Base-by-base conservation (phyloP, 2,113 vertebrate species). In the Ascaphus truei region DNA sequence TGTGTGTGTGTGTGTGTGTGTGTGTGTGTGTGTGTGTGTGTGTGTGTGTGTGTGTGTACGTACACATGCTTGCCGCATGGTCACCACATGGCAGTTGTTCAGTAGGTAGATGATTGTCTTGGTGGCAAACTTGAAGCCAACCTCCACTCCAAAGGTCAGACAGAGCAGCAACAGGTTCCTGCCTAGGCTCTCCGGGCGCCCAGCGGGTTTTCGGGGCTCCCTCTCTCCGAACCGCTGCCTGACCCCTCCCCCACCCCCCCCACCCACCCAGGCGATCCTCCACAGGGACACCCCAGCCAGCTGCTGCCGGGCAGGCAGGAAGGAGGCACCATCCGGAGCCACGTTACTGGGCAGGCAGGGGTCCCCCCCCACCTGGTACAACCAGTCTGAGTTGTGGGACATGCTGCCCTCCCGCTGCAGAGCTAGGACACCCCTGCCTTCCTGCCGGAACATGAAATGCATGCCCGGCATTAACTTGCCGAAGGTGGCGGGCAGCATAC, bases 71-170 rank as follows among this genome's bases (percentile, higher is more conserved):
- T 98, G 96, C 63, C 98, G 81, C 93, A 98, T 91, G 56, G 97
- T 99, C 80, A 98, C 86, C 64, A 99, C 89, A 59, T 99, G 97
- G 69, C 97, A 99, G 2, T 96, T 96, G 62, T 99, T 98, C 78
- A 98, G 89, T 74, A 99, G 89, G 73, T 98, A 99, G 74, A 99
- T 98, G 77, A 99, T 90, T 5, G 96, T 99, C 84, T 89, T 97
- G 74, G 97, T 96, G 22, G 97, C 96, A 69, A 99, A 98, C 77
- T 99, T 99, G 88, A 98, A 99, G 1, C 97, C 96, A 27, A 98
- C 91, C 81, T 99, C 97, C 45, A 99, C 89, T 23, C 97, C 96
- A 62, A 99, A 98, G 76, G 93, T 89, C 84, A 99, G 93, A 58
- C 95, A 98, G 2, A 99, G 84, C 64, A 99, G 91, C 87, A 98